Evolutionary conservation across 2,113 vertebrate genomes (phyloP).

Genomic region (Gobio gobio): DNA sequence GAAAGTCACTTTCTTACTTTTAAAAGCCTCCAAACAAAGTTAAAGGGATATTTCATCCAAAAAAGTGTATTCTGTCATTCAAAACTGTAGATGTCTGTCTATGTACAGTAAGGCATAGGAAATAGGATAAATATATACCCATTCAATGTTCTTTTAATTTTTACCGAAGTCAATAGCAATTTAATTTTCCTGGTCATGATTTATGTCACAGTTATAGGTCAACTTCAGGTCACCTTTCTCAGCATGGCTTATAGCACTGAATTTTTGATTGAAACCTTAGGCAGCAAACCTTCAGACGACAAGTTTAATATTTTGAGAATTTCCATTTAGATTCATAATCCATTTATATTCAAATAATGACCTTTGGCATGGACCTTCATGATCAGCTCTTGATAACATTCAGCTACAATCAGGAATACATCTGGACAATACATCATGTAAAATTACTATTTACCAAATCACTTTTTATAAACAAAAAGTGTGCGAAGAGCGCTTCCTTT

Average conservation of each 20-base stretch:
- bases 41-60: not conserved
- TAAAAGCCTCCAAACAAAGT: not conserved
- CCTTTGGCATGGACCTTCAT: not conserved
- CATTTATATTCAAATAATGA: slow-evolving; percentile 27
- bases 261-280: not conserved
- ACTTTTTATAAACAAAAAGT: not conserved
- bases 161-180: not conserved
- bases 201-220: slow-evolving; percentile 2
- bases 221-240: not conserved
- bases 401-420: not conserved
- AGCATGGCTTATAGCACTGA: not conserved
- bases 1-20: not conserved
- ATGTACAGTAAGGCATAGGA: not conserved
- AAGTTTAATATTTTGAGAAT: not conserved
- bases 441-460: not conserved
- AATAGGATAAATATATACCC: not conserved
- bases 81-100: not conserved
- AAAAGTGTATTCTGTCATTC: not conserved
- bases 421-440: not conserved
- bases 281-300: slow-evolving; percentile 1
- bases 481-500: too few relatives aligned
- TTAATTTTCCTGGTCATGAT: not conserved
- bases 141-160: not conserved
- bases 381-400: not conserved
- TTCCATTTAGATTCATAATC: slow-evolving; percentile 11